phyloP scores from a whole-genome alignment of 30 jellyfish, hydroid and myxozoan genomes.

The Pelagia noctiluca region DNA sequence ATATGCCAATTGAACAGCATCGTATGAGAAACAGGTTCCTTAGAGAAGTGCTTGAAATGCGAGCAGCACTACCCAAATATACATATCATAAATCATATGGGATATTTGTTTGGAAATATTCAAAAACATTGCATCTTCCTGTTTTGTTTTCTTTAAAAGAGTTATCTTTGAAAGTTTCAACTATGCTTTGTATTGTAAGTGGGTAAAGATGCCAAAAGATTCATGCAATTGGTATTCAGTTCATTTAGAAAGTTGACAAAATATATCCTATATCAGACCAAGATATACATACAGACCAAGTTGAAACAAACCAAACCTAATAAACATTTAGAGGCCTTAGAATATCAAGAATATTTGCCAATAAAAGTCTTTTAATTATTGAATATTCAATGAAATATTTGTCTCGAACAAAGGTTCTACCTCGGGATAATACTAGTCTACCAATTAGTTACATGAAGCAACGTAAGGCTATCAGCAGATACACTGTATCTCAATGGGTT shows the following conservation, averaged over 20 bases:
- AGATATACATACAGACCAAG: slow-evolving; percentile 5
- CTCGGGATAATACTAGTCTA: neutral
- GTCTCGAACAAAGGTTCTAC: slow-evolving; percentile 4
- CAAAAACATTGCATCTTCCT: neutral
- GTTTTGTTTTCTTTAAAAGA: neutral
- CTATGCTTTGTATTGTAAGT: neutral
- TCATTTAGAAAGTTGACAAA: neutral
- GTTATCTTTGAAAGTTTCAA: neutral
- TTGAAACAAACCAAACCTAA: neutral
- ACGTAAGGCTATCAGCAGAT: neutral
- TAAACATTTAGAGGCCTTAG: neutral
- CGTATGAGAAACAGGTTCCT: neutral
- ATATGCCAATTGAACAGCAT: neutral
- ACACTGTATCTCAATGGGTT: neutral
- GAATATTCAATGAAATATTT: neutral
- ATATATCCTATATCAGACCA: neutral
- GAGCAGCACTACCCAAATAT: neutral
- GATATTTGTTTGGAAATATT: neutral
- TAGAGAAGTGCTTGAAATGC: neutral
- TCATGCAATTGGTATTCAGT: neutral
- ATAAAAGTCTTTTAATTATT: neutral
- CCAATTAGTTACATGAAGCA: neutral
- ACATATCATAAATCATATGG: neutral
- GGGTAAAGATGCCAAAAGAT: neutral
- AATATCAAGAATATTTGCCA: neutral